Percentiles rank a stretch among this genome's conserved stretches.
Conservation (phyloP, 2,113 vertebrate genomes). For the Chaetodon trifascialis region DNA sequence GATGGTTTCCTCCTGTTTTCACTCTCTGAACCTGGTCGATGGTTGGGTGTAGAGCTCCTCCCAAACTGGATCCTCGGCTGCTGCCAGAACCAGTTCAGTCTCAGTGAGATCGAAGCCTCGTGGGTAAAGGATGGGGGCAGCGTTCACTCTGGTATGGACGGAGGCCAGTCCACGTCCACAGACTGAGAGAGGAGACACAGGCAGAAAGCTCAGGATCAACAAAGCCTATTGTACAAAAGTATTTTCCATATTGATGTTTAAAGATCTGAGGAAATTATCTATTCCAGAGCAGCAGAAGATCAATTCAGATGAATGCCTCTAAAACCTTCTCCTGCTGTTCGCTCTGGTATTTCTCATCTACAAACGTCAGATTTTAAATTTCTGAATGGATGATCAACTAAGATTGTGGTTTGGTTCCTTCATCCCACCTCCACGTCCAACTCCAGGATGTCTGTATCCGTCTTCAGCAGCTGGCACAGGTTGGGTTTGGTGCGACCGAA, state of each 20-base stretch:
- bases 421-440: constrained; percentile 90
- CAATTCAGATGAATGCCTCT: not conserved
- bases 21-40: not conserved
- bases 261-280: not conserved
- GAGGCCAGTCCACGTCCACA: constrained; percentile 98
- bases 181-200: constrained; percentile 83
- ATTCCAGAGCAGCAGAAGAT: not conserved
- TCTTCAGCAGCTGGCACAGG: constrained; percentile 90
- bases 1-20: not conserved
- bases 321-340: not conserved
- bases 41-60: not conserved
- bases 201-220: not conserved
- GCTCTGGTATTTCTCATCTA: not conserved
- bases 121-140: not conserved
- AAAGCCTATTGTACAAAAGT: too few relatives aligned
- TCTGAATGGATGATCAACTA: not conserved
- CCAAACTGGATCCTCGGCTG: not conserved
- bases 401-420: not conserved
- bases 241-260: too few relatives aligned
- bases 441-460: constrained; percentile 94
- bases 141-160: constrained; percentile 87
- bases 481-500: constrained; percentile 97
- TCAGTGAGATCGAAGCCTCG: not conserved
- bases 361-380: not conserved
- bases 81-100: not conserved